A percentile compares a stretch with the other conserved stretches of the same genome.
Conservation (phyloP, 1,140 invertebrate species). For the Polypedilum pembai region DNA sequence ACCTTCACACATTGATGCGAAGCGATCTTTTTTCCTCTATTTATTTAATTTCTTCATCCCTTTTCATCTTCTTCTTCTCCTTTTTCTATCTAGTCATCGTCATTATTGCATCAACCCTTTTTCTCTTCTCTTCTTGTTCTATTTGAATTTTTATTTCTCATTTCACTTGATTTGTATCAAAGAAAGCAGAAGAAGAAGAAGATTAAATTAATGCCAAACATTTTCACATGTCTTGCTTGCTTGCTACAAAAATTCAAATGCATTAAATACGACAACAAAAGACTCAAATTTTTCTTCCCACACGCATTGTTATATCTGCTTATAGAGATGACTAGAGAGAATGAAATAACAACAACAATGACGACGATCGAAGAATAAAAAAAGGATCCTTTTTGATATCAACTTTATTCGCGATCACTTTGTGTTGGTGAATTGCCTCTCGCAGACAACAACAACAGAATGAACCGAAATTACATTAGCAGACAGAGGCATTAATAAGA, state of each 20-base stretch:
- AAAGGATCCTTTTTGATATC: slow-evolving; percentile 25
- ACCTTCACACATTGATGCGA: too few species aligned
- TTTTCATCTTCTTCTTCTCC: too few species aligned
- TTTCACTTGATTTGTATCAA: not conserved
- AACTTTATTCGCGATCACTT: slow-evolving; percentile 23
- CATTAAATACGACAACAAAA: not conserved
- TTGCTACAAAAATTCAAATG: not conserved
- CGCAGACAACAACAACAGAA: not conserved
- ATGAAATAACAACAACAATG: not conserved
- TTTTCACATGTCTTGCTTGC: too few species aligned
- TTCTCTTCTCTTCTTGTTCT: not conserved
- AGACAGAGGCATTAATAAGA: not conserved
- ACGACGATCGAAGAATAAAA: not conserved
- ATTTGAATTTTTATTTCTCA: slow-evolving; percentile 20
- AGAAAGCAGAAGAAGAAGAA: too few species aligned
- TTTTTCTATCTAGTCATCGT: not conserved
- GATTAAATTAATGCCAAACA: too few species aligned
- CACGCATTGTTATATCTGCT: not conserved
- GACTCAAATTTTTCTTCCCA: not conserved
- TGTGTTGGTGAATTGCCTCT: not conserved
- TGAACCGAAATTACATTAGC: too few species aligned
- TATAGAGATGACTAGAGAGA: too few species aligned
- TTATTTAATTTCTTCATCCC: too few species aligned
- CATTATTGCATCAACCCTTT: slow-evolving; percentile 8
- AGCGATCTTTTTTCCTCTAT: too few species aligned